Percentiles rank a stretch among this genome's conserved stretches.
phyloP scores from a whole-genome alignment of 2,797 vertebrate species.

The Falco columbarius region DNA sequence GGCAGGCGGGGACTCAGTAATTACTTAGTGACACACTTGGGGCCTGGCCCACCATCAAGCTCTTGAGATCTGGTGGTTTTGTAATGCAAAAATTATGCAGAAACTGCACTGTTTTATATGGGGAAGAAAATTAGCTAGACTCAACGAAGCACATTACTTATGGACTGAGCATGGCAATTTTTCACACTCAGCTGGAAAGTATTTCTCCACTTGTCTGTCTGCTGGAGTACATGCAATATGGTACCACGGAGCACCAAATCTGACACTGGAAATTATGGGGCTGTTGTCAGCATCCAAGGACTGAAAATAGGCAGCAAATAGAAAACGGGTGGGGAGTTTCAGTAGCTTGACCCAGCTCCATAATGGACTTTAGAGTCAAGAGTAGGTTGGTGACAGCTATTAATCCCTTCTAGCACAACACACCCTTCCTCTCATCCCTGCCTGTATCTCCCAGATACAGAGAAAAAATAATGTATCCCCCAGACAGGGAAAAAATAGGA shows the following conservation, averaged over 20 bases:
- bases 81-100: slow-evolving; percentile 45
- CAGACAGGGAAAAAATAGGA: not conserved
- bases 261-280: not conserved
- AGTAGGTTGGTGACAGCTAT: slow-evolving; percentile 37
- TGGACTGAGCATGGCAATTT: not conserved
- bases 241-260: not conserved
- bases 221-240: not conserved
- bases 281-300: slow-evolving; percentile 15
- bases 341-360: not conserved
- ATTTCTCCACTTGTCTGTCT: slow-evolving; percentile 42
- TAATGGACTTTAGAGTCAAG: slow-evolving; percentile 11
- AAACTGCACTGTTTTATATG: slow-evolving; percentile 12
- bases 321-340: slow-evolving; percentile 3
- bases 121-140: slow-evolving; percentile 42
- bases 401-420: not conserved
- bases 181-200: slow-evolving; percentile 50
- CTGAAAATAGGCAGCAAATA: slow-evolving; percentile 46
- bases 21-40: slow-evolving; percentile 25
- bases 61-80: slow-evolving; percentile 16
- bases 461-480: not conserved
- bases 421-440: not conserved
- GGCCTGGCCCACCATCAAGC: slow-evolving; percentile 38
- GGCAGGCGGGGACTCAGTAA: not conserved
- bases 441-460: not conserved
- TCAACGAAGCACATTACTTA: slow-evolving; percentile 14